Percentiles rank a stretch among this genome's conserved stretches.
Evolutionary conservation across 2,797 vertebrate genomes (phyloP).

Genomic region (Artibeus lituratus): DNA sequence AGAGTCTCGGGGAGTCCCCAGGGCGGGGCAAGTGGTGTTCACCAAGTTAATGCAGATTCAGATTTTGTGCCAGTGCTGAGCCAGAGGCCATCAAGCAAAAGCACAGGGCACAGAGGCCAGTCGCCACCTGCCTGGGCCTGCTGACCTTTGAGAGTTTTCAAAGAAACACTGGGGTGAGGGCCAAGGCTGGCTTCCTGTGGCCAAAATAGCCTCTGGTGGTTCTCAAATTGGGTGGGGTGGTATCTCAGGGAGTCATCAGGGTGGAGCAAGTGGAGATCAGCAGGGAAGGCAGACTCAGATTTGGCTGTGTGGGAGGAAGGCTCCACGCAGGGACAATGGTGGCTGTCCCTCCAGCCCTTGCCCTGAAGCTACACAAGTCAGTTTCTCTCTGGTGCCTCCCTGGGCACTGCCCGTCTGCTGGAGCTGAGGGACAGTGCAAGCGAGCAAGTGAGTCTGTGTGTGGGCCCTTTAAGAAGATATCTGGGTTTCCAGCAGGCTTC

Average conservation of each 20-base stretch:
- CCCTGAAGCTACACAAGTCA: not conserved
- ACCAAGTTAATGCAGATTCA: not conserved
- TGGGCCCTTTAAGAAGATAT: not conserved
- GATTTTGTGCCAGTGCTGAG: not conserved
- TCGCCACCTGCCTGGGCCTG: not conserved
- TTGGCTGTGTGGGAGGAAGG: not conserved
- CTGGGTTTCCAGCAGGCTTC: not conserved
- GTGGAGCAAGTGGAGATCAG: not conserved
- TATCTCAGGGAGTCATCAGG: not conserved
- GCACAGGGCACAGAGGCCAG: not conserved
- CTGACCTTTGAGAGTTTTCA: not conserved
- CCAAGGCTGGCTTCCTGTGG: not conserved
- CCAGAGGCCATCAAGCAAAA: not conserved
- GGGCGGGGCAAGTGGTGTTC: not conserved
- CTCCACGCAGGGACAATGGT: not conserved
- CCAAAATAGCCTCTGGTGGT: not conserved
- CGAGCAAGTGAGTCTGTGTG: no score
- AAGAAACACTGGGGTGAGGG: not conserved
- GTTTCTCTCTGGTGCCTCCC: not conserved
- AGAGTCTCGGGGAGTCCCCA: not conserved
- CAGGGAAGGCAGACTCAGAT: not conserved
- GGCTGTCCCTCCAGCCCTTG: not conserved
- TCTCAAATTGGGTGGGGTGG: not conserved
- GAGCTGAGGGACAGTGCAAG: not conserved
- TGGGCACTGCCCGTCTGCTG: not conserved